A percentile compares a stretch with the other conserved stretches of the same genome.
phyloP scores from a whole-genome alignment of 1,140 invertebrate genomes.

The Venturia canescens region DNA sequence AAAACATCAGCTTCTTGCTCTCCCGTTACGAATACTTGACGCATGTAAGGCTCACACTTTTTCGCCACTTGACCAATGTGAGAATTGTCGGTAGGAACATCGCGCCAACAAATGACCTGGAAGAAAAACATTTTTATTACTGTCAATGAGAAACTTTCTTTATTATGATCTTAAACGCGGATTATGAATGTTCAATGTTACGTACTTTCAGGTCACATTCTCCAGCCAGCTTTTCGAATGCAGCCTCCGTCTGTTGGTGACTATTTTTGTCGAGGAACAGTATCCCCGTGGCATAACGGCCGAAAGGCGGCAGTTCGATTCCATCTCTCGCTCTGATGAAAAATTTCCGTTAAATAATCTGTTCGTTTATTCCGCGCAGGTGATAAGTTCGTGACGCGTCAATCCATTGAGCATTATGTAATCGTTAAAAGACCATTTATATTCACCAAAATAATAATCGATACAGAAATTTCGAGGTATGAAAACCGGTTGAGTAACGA shows the following conservation, averaged over 20 bases:
- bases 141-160: neutral
- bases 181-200: neutral
- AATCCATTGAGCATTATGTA: too few species aligned
- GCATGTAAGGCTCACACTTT: slow-evolving; percentile 95
- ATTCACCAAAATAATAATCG: neutral
- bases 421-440: neutral
- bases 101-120: slow-evolving; percentile 93
- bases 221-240: slow-evolving; percentile 89
- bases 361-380: too few species aligned
- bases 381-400: neutral
- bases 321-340: slow-evolving; percentile 83
- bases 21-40: slow-evolving; percentile 93
- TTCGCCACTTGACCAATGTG: slow-evolving; percentile 93
- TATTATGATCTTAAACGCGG: neutral
- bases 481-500: neutral
- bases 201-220: slow-evolving; percentile 86
- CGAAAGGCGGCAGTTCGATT: slow-evolving; percentile 89
- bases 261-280: slow-evolving; percentile 93
- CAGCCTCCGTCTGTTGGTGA: slow-evolving; percentile 87
- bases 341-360: neutral
- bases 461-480: neutral
- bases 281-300: slow-evolving; percentile 97
- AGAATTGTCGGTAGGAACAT: slow-evolving; percentile 90
- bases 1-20: slow-evolving; percentile 79
- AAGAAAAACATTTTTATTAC: slow-evolving; percentile 45